Evolutionary conservation across 2,888 invertebrate genomes (phyloP).

Genomic region (Clusia tigrina): DNA sequence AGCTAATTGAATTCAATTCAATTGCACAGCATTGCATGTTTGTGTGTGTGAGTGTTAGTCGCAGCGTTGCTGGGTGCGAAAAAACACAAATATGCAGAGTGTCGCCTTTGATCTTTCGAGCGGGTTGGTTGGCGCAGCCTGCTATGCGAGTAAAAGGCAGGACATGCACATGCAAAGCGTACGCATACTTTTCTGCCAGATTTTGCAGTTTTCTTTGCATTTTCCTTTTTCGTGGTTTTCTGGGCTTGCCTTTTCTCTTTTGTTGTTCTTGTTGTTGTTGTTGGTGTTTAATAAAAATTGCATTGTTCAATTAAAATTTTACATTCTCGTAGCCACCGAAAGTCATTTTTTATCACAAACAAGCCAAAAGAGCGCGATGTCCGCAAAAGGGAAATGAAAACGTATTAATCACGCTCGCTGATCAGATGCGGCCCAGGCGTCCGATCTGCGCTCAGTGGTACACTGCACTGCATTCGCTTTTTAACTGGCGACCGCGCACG

Average conservation of each 20-base stretch:
- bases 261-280: neutral
- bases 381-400: neutral
- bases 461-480: neutral
- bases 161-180: too few species aligned
- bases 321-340: neutral
- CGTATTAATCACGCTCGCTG: slow-evolving; percentile 5
- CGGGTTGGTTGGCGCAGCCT: neutral
- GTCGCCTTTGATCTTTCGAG: slow-evolving; percentile 4
- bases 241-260: too few species aligned
- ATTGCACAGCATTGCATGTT: neutral
- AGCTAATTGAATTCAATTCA: slow-evolving; percentile 6
- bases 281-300: neutral
- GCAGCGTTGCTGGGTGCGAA: neutral
- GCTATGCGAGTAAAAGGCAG: neutral
- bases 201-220: too few species aligned
- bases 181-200: too few species aligned
- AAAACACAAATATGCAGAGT: neutral
- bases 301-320: slow-evolving; percentile 8
- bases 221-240: too few species aligned
- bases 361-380: neutral
- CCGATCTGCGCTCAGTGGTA: neutral
- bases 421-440: neutral
- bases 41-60: neutral
- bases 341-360: slow-evolving; percentile 4
- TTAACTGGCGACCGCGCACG: neutral